These are phyloP conservation scores for Phoxinus phoxinus DNA, from an alignment of 2,113 vertebrate genomes.

Conservation along the genomic window DNA sequence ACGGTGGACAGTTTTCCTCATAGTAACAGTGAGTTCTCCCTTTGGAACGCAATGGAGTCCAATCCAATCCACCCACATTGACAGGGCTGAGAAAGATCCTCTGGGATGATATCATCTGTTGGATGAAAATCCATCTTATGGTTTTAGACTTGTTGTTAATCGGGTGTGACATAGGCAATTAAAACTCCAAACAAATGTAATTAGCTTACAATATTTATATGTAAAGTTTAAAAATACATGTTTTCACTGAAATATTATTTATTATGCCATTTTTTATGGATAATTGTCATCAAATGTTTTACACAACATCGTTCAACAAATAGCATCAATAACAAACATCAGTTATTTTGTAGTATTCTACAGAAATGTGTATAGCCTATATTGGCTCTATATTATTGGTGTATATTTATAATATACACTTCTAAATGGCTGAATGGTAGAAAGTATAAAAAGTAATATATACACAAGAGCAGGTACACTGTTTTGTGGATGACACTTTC, in stretches of 20 bases:
- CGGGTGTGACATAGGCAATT: background rate
- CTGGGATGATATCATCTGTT: background rate
- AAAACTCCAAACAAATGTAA: background rate
- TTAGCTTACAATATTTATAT: no score
- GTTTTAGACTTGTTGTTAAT: background rate
- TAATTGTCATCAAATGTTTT: background rate
- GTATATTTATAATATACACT: background rate
- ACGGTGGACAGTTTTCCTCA: background rate
- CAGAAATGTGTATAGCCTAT: background rate
- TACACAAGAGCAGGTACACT: slow-evolving; percentile 65
- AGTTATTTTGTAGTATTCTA: background rate
- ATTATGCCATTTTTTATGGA: background rate
- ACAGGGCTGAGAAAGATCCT: slow-evolving; percentile 64
- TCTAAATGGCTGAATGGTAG: background rate
- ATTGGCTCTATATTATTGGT: background rate
- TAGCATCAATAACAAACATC: background rate
- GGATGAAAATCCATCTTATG: background rate
- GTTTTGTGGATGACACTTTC: background rate
- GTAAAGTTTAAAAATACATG: background rate
- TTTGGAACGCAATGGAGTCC: background rate
- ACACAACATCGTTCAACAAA: background rate
- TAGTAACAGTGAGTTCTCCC: no score
- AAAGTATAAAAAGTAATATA: slow-evolving; percentile 75
- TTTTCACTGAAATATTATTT: background rate
- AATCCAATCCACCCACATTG: background rate